Evolutionary conservation across 2,113 vertebrate species (phyloP).

Genomic region (Axis porcinus): DNA sequence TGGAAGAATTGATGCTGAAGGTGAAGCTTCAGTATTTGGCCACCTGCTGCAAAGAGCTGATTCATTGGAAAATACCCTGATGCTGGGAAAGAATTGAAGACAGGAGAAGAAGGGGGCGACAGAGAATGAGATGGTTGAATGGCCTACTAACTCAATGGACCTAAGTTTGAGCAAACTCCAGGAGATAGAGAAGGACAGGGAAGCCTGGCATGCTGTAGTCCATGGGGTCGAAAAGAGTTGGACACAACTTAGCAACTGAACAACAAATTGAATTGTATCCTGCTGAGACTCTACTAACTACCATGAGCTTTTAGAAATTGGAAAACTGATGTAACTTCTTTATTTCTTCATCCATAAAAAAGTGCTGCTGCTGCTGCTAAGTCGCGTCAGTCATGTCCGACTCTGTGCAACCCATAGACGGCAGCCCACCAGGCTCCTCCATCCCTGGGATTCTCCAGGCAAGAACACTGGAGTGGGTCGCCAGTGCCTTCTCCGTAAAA

Average conservation of each 20-base stretch:
- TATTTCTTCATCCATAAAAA: not conserved
- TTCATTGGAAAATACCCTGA: not conserved
- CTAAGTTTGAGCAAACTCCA: not conserved
- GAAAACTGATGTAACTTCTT: not conserved
- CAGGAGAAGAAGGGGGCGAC: not conserved
- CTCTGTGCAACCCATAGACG: too few species aligned
- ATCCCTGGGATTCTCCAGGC: too few species aligned
- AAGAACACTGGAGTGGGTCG: too few species aligned
- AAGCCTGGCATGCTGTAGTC: not conserved
- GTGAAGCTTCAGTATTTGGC: not conserved
- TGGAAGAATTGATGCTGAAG: not conserved
- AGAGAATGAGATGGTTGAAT: not conserved
- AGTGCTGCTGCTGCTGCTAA: not conserved
- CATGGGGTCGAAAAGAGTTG: not conserved
- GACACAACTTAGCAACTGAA: not conserved
- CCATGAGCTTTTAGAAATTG: not conserved
- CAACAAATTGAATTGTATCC: not conserved
- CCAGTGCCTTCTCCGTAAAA: not conserved
- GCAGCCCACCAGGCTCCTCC: too few species aligned
- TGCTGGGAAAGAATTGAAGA: not conserved
- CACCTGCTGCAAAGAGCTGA: not conserved
- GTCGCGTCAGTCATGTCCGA: too few species aligned
- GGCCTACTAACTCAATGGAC: not conserved
- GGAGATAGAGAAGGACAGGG: not conserved
- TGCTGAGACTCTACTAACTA: not conserved